phyloP scores from a whole-genome alignment of 2,797 vertebrate genomes.

The Danio kyathit region DNA sequence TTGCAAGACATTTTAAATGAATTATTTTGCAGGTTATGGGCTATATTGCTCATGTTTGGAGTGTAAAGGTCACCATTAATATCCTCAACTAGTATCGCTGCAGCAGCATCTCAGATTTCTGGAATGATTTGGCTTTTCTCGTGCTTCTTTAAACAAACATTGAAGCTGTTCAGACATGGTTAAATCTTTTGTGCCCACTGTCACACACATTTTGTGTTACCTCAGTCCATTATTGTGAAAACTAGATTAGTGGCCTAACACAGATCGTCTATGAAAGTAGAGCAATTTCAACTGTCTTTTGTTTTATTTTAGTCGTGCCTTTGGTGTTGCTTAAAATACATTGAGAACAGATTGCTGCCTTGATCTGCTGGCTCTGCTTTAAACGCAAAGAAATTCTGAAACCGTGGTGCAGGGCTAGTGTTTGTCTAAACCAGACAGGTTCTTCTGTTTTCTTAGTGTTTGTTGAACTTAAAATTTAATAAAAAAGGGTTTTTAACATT shows the following conservation, averaged over 20 bases:
- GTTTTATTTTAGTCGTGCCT: conserved; percentile 67
- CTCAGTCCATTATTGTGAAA: conserved; percentile 56
- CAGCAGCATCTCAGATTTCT: conserved; percentile 9
- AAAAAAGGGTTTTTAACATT: background rate
- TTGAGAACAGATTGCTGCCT: conserved; percentile 52
- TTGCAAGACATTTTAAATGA: conserved; percentile 10
- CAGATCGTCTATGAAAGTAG: conserved; percentile 58
- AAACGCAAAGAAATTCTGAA: conserved; percentile 10
- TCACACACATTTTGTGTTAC: conserved; percentile 55
- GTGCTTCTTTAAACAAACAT: conserved; percentile 4
- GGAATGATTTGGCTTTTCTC: conserved; percentile 11
- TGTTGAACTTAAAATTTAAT: conserved; percentile 1
- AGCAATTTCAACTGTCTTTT: conserved; percentile 56
- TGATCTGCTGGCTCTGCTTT: conserved; percentile 49
- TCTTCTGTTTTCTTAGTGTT: background rate
- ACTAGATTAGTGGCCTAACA: conserved; percentile 66
- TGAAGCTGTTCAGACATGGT: conserved; percentile 31
- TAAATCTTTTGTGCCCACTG: conserved; percentile 47
- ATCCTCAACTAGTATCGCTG: background rate
- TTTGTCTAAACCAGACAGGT: background rate
- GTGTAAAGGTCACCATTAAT: conserved; percentile 17
- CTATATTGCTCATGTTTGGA: conserved; percentile 9
- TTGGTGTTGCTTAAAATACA: conserved; percentile 54
- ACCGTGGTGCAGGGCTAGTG: conserved; percentile 4
- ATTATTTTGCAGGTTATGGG: background rate